Evolutionary conservation across 2,888 invertebrate species (phyloP), one percentile per base, ranked within the genome.

Genomic region (Hypolimnas misippus): DNA sequence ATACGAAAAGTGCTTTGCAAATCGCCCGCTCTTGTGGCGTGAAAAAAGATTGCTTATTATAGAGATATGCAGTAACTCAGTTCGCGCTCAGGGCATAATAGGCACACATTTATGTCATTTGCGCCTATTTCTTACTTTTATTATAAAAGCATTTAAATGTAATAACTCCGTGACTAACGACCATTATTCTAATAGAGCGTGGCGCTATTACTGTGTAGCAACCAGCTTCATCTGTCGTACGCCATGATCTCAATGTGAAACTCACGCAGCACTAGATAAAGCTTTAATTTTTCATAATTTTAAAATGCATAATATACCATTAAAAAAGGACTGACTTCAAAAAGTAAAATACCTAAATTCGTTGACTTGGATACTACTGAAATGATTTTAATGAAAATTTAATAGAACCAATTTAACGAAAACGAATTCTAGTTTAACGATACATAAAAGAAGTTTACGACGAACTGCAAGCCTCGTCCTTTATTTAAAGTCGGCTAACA

Each of bases 151-250:
- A 58, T 58, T 58, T 52, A 58, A 60, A 60, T 60, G 59, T 46
- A 60, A 60, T 60, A 60, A 60, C 59, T 49, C 35, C 46, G 46
- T 60, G 59, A 53, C 59, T 60, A 60, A 60, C 44, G 59, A 60
- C 54, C 46, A 60, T 60, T 60, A 60, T 46, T 53, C 53, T 60
- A 31, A 60, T 54, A 52, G 35, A 60, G 53, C 59, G 35, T 60
- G 59, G 25, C 53, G 33, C n/a, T 60, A 42, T 60, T 53, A 51
- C 14, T 42, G 31, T 12, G 12, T n/a, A 25, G 38, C 29, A 14
- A 19, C 33, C 53, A 7, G 25, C 35, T 49, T 17, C 42, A 25
- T 19, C 33, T 46, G 17, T 29, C 29, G 25, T 25, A 5, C 25
- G 16, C 35, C 31, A 17, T 35, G 21, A 25, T 35, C 10, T 3